Evolutionary conservation across 2,888 invertebrate species (phyloP).

Genomic region (Cantharis rufa): DNA sequence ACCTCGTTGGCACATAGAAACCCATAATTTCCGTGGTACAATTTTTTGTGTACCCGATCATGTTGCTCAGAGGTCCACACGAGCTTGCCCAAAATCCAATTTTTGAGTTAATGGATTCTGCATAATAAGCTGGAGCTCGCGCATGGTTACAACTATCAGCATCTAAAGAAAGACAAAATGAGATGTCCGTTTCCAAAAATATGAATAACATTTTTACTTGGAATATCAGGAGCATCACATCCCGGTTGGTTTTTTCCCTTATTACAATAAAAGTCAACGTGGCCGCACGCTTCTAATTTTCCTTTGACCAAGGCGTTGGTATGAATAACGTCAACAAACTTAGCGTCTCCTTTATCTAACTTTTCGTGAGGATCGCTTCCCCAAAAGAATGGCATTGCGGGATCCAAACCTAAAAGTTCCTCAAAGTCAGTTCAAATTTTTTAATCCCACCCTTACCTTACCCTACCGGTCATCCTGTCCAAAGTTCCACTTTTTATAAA

Average conservation of each 20-base stretch:
- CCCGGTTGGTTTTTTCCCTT: constrained; percentile 65
- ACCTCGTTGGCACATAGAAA: not conserved
- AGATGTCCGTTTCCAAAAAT: not conserved
- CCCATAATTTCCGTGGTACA: constrained; percentile 23
- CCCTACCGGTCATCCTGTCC: constrained; percentile 62
- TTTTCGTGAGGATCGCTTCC: constrained; percentile 55
- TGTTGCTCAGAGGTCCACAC: constrained; percentile 46
- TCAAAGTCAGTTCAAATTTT: not conserved
- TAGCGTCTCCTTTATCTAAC: constrained; percentile 62
- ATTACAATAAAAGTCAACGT: constrained; percentile 65
- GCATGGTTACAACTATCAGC: constrained; percentile 64
- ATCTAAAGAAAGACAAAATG: constrained; percentile 46
- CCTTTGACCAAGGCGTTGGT: constrained; percentile 65
- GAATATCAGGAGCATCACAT: constrained; percentile 50
- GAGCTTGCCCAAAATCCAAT: constrained; percentile 62
- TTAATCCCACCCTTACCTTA: constrained; percentile 41
- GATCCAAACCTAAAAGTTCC: constrained; percentile 62
- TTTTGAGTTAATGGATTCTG: constrained; percentile 60
- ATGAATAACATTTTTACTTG: not conserved
- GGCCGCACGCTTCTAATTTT: constrained; percentile 59
- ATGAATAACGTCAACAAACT: constrained; percentile 67
- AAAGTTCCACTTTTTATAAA: constrained; percentile 57
- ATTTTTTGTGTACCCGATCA: not conserved
- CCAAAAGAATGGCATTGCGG: constrained; percentile 67
- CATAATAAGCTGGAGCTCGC: constrained; percentile 63